Conservation (phyloP, 2,113 vertebrate genomes). For the Ailuropoda melanoleuca region DNA sequence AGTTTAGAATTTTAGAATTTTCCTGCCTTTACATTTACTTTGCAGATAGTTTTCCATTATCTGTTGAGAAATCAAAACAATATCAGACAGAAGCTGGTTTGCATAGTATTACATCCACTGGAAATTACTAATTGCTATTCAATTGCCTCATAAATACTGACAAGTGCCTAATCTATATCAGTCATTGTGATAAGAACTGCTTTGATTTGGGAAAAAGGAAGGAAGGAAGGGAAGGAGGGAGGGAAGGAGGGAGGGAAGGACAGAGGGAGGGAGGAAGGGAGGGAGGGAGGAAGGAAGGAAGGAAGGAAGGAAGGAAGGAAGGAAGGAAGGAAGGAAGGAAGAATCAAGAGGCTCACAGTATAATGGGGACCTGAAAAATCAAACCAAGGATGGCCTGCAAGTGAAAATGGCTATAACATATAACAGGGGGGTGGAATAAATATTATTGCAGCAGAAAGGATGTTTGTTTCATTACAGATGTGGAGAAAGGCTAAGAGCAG, state of each 20-base stretch:
- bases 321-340: neutral
- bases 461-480: neutral
- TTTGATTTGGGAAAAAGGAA: neutral
- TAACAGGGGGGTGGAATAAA: neutral
- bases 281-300: too few species aligned
- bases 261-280: too few species aligned
- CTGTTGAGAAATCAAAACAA: neutral
- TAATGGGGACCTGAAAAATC: neutral
- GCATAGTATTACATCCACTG: neutral
- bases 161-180: neutral
- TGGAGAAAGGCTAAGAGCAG: neutral
- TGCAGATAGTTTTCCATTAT: neutral
- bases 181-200: neutral
- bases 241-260: too few species aligned
- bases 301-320: too few species aligned
- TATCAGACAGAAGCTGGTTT: neutral
- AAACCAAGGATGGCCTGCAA: neutral
- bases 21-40: neutral
- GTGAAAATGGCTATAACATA: neutral
- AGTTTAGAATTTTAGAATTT: neutral
- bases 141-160: neutral
- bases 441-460: neutral
- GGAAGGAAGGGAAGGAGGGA: too few species aligned
- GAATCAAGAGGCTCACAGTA: neutral
- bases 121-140: neutral